Evolutionary conservation across 1,140 invertebrate genomes (phyloP), one percentile per base, ranked within the genome.

Genomic region (Eurosta solidaginis): DNA sequence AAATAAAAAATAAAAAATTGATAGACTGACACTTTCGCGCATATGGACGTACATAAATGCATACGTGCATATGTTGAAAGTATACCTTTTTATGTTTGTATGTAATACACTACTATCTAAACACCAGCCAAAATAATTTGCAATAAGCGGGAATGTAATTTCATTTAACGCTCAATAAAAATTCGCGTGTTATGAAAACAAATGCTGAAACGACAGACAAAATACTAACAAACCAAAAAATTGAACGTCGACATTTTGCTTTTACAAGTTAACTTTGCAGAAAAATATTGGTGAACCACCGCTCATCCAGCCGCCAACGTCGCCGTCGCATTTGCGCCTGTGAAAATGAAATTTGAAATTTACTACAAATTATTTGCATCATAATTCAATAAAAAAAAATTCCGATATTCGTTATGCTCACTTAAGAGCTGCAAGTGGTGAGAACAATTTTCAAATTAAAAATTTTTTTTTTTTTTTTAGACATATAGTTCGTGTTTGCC

Each of bases 91-190:
- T 25, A 49, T 4, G 20, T 52, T 54, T 20, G 50, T 12, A 10
- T n/a, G 14, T 14, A 47, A 47, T 9, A 47, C n/a, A 40, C 29
- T 20, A 42, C 27, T 68, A 17, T 29, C 4, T 42, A 40, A 59
- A 59, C 14, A 14, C 12, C 45, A 47, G 45, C n/a, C 27, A 36
- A 59, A 68, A 68, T 40, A 68, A 68, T 42, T 68, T 68, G 33
- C 33, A 68, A 68, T 17, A 33, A 10, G 27, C 59, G 33, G 27
- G n/a, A 36, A 27, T n/a, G 73, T 29, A 75, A 75, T 47, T 47
- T 75, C 73, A 75, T 75, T 75, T 75, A 75, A 75, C 45, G 73
- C 73, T 75, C 73, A 75, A 75, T 75, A 68, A 68, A 68, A 68
- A 68, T 68, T 68, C 59, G 59, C 59, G 14, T 20, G 33, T 14